Base-by-base conservation (phyloP, 1,140 invertebrate species). In the Uloborus diversus region DNA sequence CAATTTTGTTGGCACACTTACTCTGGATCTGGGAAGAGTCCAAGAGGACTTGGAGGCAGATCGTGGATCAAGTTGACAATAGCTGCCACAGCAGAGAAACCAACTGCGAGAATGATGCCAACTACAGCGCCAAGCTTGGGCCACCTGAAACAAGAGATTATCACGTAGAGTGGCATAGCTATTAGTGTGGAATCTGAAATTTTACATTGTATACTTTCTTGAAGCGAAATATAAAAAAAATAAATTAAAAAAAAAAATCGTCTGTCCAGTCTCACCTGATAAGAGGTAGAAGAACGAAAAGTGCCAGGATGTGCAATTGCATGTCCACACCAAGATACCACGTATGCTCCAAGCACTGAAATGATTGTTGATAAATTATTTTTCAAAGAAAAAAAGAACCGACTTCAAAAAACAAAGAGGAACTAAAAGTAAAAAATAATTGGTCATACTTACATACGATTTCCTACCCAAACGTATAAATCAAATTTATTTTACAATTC, bases 311-410 rank as follows among this genome's bases (percentile, higher is more conserved):
- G 75, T 87, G 88, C 51, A 88, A 85, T 82, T 89, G 88, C 85
- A 88, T 87, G 73, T 89, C 88, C 51, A 87, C 86, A 13, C 87
- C 85, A 14, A 89, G 70, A 69, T 88, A 89, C 88, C 88, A 89
- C 0, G 86, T 84, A 84, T 86, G 86, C 7, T 85, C 86, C 84
- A 88, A 83, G 81, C 87, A 88, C 87, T 88, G 78, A 4, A 56
- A 76, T n/a, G n/a, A n/a, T n/a, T n/a, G n/a, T n/a, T n/a, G n/a
- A n/a, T n/a, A n/a, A n/a, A n/a, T n/a, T n/a, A n/a, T n/a, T n/a
- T n/a, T n/a, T n/a, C n/a, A n/a, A n/a, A n/a, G n/a, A n/a, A n/a
- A n/a, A n/a, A n/a, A n/a, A n/a, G n/a, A n/a, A n/a, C n/a, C n/a
- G n/a, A n/a, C n/a, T n/a, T n/a, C n/a, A n/a, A n/a, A n/a, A n/a